Conservation (phyloP, 2,888 invertebrate genomes). For the Peribatodes rhomboidaria region DNA sequence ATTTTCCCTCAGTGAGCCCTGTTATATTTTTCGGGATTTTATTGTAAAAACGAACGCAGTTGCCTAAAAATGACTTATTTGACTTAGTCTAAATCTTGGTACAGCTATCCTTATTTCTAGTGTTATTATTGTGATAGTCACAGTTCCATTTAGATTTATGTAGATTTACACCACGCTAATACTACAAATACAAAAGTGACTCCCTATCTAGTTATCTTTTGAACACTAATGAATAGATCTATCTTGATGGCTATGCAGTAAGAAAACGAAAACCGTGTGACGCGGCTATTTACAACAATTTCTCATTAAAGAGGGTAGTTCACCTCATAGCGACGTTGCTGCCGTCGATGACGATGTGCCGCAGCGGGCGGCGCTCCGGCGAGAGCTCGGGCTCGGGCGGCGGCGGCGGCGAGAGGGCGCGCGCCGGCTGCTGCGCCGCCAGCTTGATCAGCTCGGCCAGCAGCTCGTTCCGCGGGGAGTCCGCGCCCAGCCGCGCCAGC, state of each 20-base stretch:
- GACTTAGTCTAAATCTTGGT: too few relatives aligned
- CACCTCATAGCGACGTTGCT: conserved; percentile 98
- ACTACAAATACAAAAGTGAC: neutral
- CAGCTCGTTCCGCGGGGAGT: conserved; percentile 95
- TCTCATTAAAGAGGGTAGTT: conserved; percentile 41
- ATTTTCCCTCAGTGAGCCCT: too few relatives aligned
- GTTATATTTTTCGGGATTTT: too few relatives aligned
- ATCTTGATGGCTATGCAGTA: too few relatives aligned
- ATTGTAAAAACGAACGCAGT: too few relatives aligned
- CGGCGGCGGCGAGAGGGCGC: conserved; percentile 69
- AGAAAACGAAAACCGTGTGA: too few relatives aligned
- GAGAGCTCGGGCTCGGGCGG: conserved; percentile 69
- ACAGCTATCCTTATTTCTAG: too few relatives aligned
- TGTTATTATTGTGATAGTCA: too few relatives aligned
- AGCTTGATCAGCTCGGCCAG: conserved; percentile 95
- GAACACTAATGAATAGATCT: neutral
- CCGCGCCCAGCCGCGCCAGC: conserved; percentile 93
- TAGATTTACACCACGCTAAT: too few relatives aligned
- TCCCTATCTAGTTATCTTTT: neutral
- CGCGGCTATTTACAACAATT: too few relatives aligned
- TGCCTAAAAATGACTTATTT: too few relatives aligned
- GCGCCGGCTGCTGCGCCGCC: conserved; percentile 86
- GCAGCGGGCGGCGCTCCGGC: conserved; percentile 77
- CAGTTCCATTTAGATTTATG: too few relatives aligned
- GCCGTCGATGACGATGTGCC: conserved; percentile 96